These are phyloP conservation scores for Scytalopus superciliaris DNA, from an alignment of 2,113 vertebrate genomes.

Conservation along the genomic window DNA sequence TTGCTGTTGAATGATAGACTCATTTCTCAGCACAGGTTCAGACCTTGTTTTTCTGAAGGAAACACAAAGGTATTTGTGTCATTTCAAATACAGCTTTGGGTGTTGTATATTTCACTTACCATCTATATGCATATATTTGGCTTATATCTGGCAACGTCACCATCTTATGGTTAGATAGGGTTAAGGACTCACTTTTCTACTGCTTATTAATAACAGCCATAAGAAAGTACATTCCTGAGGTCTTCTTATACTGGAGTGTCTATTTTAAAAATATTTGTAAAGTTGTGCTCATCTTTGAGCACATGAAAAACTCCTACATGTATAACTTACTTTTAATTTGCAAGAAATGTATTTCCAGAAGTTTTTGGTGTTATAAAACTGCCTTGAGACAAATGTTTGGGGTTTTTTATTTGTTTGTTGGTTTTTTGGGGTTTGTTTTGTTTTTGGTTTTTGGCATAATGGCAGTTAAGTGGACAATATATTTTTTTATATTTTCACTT, in stretches of 20 bases:
- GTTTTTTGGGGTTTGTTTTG: neutral
- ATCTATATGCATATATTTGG: neutral
- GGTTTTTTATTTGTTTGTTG: neutral
- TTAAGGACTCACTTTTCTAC: neutral
- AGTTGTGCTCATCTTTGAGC: neutral
- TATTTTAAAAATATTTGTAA: neutral
- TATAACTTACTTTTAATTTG: neutral
- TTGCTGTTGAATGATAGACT: constrained; percentile 70
- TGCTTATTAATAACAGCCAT: neutral
- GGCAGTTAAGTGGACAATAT: neutral
- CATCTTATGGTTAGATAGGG: neutral
- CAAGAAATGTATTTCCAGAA: neutral
- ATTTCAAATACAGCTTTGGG: neutral
- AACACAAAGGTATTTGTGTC: neutral
- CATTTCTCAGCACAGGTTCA: constrained; percentile 68
- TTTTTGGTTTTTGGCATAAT: neutral
- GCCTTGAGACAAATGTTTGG: neutral
- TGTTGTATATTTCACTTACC: neutral
- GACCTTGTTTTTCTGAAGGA: constrained; percentile 70
- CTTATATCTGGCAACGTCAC: neutral
- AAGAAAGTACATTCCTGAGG: neutral
- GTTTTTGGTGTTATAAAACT: neutral
- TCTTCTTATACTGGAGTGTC: neutral
- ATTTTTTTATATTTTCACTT: neutral
- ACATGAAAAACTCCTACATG: neutral